Evolutionary conservation across 2,113 vertebrate species (phyloP).

Genomic region (Pholis gunnellus): DNA sequence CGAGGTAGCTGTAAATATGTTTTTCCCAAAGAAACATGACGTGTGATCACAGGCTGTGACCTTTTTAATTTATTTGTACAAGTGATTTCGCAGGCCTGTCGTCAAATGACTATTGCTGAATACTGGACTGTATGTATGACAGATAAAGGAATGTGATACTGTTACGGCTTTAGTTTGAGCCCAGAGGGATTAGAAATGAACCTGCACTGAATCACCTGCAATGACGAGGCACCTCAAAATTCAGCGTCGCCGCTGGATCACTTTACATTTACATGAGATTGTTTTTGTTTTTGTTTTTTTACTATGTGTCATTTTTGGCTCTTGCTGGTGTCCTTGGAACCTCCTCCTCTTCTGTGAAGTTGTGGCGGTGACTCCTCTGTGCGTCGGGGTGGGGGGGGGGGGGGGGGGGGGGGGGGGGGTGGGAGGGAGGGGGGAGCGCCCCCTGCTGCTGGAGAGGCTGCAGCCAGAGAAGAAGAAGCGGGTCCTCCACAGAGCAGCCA

Average conservation of each 20-base stretch:
- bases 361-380: constrained; percentile 34
- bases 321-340: constrained; percentile 43
- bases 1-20: constrained; percentile 59
- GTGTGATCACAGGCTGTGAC: constrained; percentile 45
- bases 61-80: constrained; percentile 72
- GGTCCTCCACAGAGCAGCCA: constrained; percentile 12
- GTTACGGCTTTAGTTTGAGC: constrained; percentile 40
- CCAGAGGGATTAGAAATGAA: constrained; percentile 46
- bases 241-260: constrained; percentile 57
- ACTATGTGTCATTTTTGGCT: constrained; percentile 43
- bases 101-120: constrained; percentile 37
- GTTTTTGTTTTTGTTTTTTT: constrained; percentile 21
- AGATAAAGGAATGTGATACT: constrained; percentile 60
- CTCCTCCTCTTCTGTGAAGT: constrained; percentile 43
- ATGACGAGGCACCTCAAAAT: constrained; percentile 59
- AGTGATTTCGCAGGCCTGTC: constrained; percentile 55
- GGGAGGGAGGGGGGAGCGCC: too few relatives aligned
- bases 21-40: constrained; percentile 63
- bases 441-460: too few relatives aligned
- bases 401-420: too few relatives aligned
- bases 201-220: constrained; percentile 73
- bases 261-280: constrained; percentile 60
- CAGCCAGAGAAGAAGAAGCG: constrained; percentile 29
- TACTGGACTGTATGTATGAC: constrained; percentile 48
- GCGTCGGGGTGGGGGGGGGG: too few relatives aligned